Evolutionary conservation across 2,797 vertebrate species (phyloP).

Genomic region (Sebastes variabilis): DNA sequence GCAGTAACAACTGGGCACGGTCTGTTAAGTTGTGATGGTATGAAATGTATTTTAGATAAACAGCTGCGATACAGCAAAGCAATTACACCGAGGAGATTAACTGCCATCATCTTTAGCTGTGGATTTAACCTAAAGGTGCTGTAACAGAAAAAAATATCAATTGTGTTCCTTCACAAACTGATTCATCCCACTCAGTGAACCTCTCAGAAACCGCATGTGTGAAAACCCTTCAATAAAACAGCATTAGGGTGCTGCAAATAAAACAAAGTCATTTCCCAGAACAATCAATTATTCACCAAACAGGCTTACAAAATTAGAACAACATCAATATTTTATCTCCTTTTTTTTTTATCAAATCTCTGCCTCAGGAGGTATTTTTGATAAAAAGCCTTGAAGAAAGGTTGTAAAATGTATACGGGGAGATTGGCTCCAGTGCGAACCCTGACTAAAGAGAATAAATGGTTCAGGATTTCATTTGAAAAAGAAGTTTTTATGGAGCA

Average conservation of each 20-base stretch:
- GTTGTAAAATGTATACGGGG: constrained; percentile 4
- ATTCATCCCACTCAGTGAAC: background rate
- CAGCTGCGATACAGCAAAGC: background rate
- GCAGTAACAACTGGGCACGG: background rate
- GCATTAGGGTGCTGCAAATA: constrained; percentile 24
- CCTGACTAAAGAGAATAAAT: constrained; percentile 13
- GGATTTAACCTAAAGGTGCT: constrained; percentile 10
- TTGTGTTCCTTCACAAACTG: background rate
- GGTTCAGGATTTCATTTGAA: constrained; percentile 29
- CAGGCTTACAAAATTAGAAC: constrained; percentile 63
- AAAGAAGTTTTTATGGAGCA: constrained; percentile 6
- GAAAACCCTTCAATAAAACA: constrained; percentile 32
- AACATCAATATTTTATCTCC: constrained; percentile 62
- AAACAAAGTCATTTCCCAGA: constrained; percentile 27
- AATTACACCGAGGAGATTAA: background rate
- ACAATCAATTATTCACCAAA: constrained; percentile 69
- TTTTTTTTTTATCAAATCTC: constrained; percentile 23
- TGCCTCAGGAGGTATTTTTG: constrained; percentile 16
- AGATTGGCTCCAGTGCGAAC: constrained; percentile 3
- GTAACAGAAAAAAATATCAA: background rate
- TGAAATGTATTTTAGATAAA: background rate
- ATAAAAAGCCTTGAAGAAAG: constrained; percentile 20
- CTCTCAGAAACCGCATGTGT: constrained; percentile 7
- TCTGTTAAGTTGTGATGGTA: constrained; percentile 11
- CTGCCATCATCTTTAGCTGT: background rate